Conservation (phyloP, 2,888 invertebrate genomes). For the Melipona bicolor region DNA sequence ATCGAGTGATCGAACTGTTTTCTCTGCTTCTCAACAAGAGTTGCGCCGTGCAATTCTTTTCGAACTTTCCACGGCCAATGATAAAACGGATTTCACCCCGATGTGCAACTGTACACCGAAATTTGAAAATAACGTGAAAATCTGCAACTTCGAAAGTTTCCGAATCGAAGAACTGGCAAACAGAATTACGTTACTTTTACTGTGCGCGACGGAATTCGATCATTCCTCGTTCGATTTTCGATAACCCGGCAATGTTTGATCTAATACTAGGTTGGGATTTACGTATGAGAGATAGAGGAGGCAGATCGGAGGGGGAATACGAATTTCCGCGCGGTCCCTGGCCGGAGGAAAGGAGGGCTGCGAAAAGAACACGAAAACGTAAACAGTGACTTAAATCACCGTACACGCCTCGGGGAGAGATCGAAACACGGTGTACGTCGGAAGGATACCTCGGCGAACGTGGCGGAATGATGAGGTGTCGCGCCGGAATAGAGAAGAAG, state of each 20-base stretch:
- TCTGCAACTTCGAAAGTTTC: not conserved
- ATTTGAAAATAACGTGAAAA: not conserved
- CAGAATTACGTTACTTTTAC: not conserved
- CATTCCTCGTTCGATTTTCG: slow-evolving; percentile 19
- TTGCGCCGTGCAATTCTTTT: too few relatives aligned
- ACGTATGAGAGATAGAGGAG: slow-evolving; percentile 29
- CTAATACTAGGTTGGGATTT: slow-evolving; percentile 43
- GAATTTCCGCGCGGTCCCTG: slow-evolving; percentile 52
- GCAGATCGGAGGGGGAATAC: slow-evolving; percentile 27
- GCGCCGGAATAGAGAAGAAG: slow-evolving; percentile 66
- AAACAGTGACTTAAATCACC: slow-evolving; percentile 72
- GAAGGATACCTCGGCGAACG: slow-evolving; percentile 69
- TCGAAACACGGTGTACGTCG: slow-evolving; percentile 64
- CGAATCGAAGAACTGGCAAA: not conserved
- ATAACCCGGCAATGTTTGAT: slow-evolving; percentile 20
- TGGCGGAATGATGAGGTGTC: slow-evolving; percentile 77
- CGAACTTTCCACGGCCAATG: too few relatives aligned
- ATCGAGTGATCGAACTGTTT: too few relatives aligned
- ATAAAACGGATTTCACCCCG: too few relatives aligned
- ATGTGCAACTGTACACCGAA: not conserved
- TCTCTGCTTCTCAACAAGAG: too few relatives aligned
- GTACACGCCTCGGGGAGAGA: slow-evolving; percentile 65
- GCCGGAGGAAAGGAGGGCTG: slow-evolving; percentile 9
- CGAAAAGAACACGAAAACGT: slow-evolving; percentile 61
- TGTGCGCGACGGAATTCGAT: not conserved